These are phyloP conservation scores for Neosalanx taihuensis DNA, from an alignment of 2,797 vertebrate genomes.

Conservation along the genomic window DNA sequence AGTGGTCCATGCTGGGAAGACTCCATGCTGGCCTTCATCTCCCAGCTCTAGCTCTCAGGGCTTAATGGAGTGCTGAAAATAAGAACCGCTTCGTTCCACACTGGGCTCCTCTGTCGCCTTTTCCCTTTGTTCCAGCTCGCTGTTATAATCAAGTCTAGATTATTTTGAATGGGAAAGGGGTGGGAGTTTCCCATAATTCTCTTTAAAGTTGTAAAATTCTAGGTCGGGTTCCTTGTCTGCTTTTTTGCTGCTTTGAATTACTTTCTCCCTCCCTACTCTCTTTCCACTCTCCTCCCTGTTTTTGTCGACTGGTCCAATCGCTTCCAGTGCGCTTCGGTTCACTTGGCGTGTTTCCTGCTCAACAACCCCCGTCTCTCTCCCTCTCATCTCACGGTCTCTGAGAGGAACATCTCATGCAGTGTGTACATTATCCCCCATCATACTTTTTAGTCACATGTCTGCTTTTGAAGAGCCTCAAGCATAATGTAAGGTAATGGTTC, in stretches of 20 bases:
- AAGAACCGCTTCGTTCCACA: constrained; percentile 25
- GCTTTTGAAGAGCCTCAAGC: constrained; percentile 20
- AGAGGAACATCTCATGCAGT: constrained; percentile 26
- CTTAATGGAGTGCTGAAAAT: constrained; percentile 53
- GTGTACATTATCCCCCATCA: constrained; percentile 36
- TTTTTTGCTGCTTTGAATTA: constrained; percentile 14
- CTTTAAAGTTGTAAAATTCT: constrained; percentile 32
- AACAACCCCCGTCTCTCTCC: constrained; percentile 6
- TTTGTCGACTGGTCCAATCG: constrained; percentile 16
- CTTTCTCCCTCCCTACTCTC: not conserved
- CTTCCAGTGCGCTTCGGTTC: constrained; percentile 30
- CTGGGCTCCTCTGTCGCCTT: not conserved
- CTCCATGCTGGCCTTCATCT: constrained; percentile 18
- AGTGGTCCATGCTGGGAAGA: constrained; percentile 14
- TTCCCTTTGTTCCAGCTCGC: constrained; percentile 51
- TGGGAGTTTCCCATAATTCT: constrained; percentile 46
- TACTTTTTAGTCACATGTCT: constrained; percentile 36
- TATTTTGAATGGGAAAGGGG: constrained; percentile 39
- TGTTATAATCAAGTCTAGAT: constrained; percentile 60
- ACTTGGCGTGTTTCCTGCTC: constrained; percentile 25
- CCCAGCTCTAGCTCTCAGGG: constrained; percentile 27
- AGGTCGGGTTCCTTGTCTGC: constrained; percentile 24
- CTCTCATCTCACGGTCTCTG: not conserved
- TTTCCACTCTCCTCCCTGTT: not conserved
- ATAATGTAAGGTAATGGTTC: constrained; percentile 21